Base-by-base conservation (phyloP, 2,888 invertebrate species). In the Trachelus stipa region DNA sequence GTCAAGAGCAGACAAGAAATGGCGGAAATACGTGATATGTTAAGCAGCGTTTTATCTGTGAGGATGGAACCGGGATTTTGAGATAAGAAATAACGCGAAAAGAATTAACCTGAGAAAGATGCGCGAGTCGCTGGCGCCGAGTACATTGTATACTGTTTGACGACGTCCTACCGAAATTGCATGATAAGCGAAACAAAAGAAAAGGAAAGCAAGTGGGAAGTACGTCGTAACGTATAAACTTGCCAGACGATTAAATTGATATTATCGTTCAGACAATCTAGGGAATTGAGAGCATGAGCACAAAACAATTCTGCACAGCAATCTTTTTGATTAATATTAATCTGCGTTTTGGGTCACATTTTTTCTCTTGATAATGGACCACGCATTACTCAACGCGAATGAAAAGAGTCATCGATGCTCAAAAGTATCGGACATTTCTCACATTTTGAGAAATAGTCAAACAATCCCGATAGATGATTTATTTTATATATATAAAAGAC, bases 11-110 rank as follows among this genome's bases (percentile, higher is more conserved):
- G 87, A 23, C 85, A 79, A 56, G 90, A 89, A 75, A 85, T 90
- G 82, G 86, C 87, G 12, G 87, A 88, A 75, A 85, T 91, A 78
- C 84, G 88, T 12, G 87, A 87, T 68, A 88, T 90, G 85, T 80
- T 89, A 23, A 89, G 80, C 75, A 89, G 76, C 37, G 88, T 88
- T 23, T 83, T 88, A 77, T 88, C 88, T 0, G 88, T 90, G 12
- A 88, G 87, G 78, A 86, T 89, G 87, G 91, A 90, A 76, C 90
- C 90, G 11, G 90, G 91, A 76, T 90, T 90, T 85, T 90, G 81
- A 85, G 76, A 56, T 56, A 56, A 56, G 23, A 56, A 71, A 33
- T 15, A 73, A 6, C 9, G 40, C 40, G 1, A 15, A 1, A 2
- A 1, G 23, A 40, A 40, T 56, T 23, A 40, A 40, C 0, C 2